Evolutionary conservation across 2,113 vertebrate species (phyloP).

Genomic region (Ariopsis seemanni): DNA sequence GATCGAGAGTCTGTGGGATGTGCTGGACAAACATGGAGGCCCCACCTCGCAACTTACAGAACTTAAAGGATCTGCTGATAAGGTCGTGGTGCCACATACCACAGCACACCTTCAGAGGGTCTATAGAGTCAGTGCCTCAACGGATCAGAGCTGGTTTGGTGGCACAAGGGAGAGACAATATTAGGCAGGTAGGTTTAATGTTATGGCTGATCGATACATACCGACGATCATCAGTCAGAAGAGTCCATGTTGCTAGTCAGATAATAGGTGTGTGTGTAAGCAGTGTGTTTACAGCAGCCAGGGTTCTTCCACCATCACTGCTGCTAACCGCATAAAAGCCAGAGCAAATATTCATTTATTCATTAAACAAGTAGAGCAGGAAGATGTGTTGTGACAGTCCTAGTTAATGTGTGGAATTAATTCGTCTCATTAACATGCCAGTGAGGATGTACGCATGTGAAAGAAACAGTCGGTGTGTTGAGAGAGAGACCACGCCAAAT

Average conservation of each 20-base stretch:
- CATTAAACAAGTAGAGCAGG: conserved; percentile 72
- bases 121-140: no score
- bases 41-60: no score
- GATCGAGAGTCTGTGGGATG: no score
- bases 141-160: no score
- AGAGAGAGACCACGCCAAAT: neutral
- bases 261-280: neutral
- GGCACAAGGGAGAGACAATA: no score
- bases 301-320: conserved; percentile 30
- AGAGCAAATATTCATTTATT: conserved; percentile 80
- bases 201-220: neutral
- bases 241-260: neutral
- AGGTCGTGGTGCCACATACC: no score
- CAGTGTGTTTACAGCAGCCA: conserved; percentile 12
- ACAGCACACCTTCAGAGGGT: no score
- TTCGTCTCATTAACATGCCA: conserved; percentile 66
- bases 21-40: no score
- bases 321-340: conserved; percentile 57
- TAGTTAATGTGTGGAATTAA: conserved; percentile 75
- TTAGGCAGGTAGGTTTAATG: no score
- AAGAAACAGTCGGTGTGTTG: neutral
- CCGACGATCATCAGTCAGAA: conserved; percentile 7
- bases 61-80: no score
- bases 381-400: conserved; percentile 70
- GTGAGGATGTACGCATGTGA: neutral